Conservation (phyloP, 1,140 invertebrate genomes). For the Aphelinus atriplicis region DNA sequence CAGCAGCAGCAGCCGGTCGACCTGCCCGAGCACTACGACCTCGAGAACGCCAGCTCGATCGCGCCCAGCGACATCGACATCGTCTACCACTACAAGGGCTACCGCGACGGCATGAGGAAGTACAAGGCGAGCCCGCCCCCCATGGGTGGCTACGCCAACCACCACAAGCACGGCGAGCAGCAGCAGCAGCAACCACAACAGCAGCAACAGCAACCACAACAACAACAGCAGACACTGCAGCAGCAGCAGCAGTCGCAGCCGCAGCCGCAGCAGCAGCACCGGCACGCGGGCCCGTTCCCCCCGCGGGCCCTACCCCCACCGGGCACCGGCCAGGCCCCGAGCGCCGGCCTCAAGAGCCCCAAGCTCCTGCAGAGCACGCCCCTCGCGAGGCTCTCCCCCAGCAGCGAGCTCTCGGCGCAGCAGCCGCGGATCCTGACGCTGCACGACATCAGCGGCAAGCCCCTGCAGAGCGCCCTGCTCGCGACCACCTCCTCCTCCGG, state of each 20-base stretch:
- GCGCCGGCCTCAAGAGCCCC: slow-evolving; percentile 67
- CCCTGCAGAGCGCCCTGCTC: slow-evolving; percentile 85
- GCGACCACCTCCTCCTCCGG: slow-evolving; percentile 88
- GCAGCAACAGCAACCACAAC: too few relatives aligned
- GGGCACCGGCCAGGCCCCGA: slow-evolving; percentile 67
- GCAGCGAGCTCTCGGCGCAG: slow-evolving; percentile 89
- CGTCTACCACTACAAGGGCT: slow-evolving; percentile 95
- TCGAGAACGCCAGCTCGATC: slow-evolving; percentile 97
- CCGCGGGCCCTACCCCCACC: slow-evolving; percentile 73
- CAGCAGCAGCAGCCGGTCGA: slow-evolving; percentile 78
- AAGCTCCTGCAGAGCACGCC: slow-evolving; percentile 87
- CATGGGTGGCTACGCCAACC: slow-evolving; percentile 72
- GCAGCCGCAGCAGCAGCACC: slow-evolving; percentile 76
- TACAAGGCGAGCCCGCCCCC: slow-evolving; percentile 85
- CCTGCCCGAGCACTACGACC: slow-evolving; percentile 93
- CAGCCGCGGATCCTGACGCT: slow-evolving; percentile 90
- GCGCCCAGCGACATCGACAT: slow-evolving; percentile 97
- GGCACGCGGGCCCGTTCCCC: slow-evolving; percentile 76
- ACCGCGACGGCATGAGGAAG: slow-evolving; percentile 85
- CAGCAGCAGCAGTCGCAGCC: slow-evolving; percentile 76
- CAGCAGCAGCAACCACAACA: slow-evolving; percentile 54
- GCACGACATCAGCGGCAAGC: slow-evolving; percentile 93
- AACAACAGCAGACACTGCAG: slow-evolving; percentile 57
- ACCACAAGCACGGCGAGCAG: slow-evolving; percentile 80
- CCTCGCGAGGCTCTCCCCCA: slow-evolving; percentile 87